Conservation (phyloP, 2,113 vertebrate species). For the Hydropotes inermis region DNA sequence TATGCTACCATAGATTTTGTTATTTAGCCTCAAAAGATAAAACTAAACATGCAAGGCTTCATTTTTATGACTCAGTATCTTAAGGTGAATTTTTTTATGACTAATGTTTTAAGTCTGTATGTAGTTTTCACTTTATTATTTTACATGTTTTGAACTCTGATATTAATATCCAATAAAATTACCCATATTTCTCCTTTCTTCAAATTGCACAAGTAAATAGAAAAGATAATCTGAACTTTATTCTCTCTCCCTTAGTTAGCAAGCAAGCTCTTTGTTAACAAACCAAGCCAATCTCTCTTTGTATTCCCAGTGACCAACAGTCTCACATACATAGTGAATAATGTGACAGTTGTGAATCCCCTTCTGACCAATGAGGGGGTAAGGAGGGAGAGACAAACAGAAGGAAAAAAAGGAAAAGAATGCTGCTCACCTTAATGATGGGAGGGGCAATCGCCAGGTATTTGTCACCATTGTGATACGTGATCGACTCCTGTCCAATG, state of each 20-base stretch:
- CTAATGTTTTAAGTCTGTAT: neutral
- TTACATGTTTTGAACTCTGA: neutral
- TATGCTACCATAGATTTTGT: neutral
- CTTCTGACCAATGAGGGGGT: neutral
- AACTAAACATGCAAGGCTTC: neutral
- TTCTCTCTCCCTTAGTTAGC: neutral
- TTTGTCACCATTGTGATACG: constrained; percentile 98
- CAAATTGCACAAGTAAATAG: neutral
- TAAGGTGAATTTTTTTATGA: neutral
- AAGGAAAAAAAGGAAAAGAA: neutral
- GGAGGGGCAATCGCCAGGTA: constrained; percentile 97
- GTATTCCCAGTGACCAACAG: neutral
- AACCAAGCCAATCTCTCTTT: neutral
- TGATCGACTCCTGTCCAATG: constrained; percentile 98
- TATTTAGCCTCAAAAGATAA: neutral
- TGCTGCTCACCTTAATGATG: constrained; percentile 92
- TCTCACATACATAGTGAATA: rapidly evolving
- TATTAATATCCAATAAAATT: neutral
- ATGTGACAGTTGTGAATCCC: neutral
- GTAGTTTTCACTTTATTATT: neutral
- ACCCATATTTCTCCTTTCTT: neutral
- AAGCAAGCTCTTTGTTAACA: neutral
- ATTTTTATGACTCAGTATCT: neutral
- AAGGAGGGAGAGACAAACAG: neutral
- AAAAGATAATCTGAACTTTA: neutral